Evolutionary conservation across 2,797 vertebrate genomes (phyloP).

Genomic region (Phrynocephalus guinanensis): DNA sequence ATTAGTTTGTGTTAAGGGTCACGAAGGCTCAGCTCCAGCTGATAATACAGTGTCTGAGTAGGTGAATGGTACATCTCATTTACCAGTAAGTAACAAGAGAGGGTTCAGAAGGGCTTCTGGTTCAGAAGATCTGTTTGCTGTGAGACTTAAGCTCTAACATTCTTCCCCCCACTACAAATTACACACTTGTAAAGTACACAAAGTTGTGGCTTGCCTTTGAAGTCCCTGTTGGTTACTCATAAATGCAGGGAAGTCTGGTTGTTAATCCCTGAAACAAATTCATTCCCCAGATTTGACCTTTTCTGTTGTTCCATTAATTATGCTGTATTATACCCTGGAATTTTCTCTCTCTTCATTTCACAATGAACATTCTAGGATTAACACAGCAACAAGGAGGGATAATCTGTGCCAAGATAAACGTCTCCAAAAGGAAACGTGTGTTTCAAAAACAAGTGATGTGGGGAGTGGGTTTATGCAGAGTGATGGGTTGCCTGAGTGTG

Average conservation of each 20-base stretch:
- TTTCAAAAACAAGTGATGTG: not conserved
- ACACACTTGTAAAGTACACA: not conserved
- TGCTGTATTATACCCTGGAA: slow-evolving; percentile 1
- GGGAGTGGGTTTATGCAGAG: too few relatives aligned
- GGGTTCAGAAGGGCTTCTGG: not conserved
- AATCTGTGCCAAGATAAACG: not conserved
- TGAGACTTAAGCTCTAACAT: not conserved
- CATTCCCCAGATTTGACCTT: not conserved
- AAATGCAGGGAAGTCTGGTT: not conserved
- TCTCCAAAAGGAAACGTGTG: not conserved
- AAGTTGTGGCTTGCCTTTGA: not conserved
- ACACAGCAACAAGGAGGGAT: not conserved
- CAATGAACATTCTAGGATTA: not conserved
- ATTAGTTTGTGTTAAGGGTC: not conserved
- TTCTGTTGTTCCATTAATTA: not conserved
- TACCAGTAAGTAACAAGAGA: not conserved
- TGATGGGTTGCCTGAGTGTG: too few relatives aligned
- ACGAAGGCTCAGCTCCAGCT: not conserved
- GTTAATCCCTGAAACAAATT: slow-evolving; percentile 13
- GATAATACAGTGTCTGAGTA: not conserved
- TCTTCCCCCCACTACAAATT: not conserved
- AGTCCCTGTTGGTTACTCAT: not conserved
- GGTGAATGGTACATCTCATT: not conserved
- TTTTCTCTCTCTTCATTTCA: not conserved
- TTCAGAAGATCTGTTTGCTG: not conserved